Conservation (phyloP, 2,888 invertebrate genomes). For the Leptinotarsa peninsularis region DNA sequence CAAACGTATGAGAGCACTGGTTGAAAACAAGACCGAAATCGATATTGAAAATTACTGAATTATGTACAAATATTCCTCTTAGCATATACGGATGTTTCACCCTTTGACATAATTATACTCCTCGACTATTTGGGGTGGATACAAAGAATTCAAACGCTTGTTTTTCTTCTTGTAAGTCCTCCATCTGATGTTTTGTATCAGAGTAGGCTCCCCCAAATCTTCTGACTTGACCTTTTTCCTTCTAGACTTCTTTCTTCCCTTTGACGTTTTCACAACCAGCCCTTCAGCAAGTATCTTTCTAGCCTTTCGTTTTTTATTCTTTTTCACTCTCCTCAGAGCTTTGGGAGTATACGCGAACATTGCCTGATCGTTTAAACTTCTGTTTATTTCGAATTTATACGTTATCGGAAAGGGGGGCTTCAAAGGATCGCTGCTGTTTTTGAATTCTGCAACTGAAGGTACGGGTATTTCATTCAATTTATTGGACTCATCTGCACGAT, state of each 20-base stretch:
- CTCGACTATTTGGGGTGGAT: constrained; percentile 73
- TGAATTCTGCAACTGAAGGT: constrained; percentile 56
- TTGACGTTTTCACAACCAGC: constrained; percentile 36
- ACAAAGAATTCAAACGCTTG: constrained; percentile 68
- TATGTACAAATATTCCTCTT: not conserved
- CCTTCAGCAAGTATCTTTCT: constrained; percentile 19
- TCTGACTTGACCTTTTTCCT: constrained; percentile 64
- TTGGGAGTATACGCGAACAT: constrained; percentile 43
- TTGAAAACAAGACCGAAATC: too few species aligned
- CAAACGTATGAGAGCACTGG: too few species aligned
- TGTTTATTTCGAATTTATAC: constrained; percentile 44
- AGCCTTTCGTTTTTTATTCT: constrained; percentile 65
- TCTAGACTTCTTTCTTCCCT: constrained; percentile 63
- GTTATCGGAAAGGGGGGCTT: constrained; percentile 33
- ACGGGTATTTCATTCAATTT: constrained; percentile 71
- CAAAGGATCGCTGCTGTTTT: constrained; percentile 54
- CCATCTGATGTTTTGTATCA: constrained; percentile 66
- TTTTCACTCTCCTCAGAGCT: constrained; percentile 47
- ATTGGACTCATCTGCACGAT: constrained; percentile 67
- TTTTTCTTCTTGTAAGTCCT: constrained; percentile 71
- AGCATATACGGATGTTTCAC: not conserved
- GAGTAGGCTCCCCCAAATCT: constrained; percentile 32
- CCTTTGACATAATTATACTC: constrained; percentile 58
- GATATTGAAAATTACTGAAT: not conserved
- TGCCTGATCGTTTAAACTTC: constrained; percentile 44